Conservation (phyloP, 2,797 vertebrate genomes). For the Thamnophis elegans region DNA sequence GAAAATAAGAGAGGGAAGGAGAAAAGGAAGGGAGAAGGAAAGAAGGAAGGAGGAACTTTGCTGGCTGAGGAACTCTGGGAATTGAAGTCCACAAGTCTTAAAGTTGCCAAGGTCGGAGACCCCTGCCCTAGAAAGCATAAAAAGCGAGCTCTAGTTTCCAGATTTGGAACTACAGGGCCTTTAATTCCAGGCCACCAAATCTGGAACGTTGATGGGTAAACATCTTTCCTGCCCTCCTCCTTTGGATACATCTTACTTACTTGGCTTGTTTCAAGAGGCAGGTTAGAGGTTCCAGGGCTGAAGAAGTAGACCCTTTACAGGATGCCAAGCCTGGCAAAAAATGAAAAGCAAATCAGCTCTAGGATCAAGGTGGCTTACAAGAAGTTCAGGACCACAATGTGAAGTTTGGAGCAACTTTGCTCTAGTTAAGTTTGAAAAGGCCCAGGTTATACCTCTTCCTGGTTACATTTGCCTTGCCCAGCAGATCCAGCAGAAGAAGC, state of each 20-base stretch:
- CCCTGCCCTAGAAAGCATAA: not conserved
- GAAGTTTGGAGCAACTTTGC: not conserved
- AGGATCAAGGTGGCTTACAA: not conserved
- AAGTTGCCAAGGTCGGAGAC: too few relatives aligned
- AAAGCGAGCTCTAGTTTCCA: not conserved
- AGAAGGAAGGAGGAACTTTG: too few relatives aligned
- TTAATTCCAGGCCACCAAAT: not conserved
- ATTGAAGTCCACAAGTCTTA: too few relatives aligned
- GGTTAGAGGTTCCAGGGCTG: not conserved
- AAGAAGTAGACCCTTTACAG: not conserved
- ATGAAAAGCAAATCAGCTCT: not conserved
- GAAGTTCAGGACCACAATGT: not conserved
- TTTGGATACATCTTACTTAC: not conserved
- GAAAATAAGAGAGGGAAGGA: too few relatives aligned
- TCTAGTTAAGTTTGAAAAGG: not conserved
- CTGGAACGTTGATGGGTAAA: not conserved
- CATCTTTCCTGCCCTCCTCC: not conserved
- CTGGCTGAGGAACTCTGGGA: too few relatives aligned
- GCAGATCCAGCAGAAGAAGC: not conserved
- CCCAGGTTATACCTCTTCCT: not conserved
- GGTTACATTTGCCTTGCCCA: not conserved
- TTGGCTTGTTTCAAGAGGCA: not conserved
- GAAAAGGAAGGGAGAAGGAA: rapidly evolving
- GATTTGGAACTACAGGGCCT: not conserved
- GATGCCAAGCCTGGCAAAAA: not conserved